phyloP scores from a whole-genome alignment of 2,888 invertebrate species.

The Drosophila paramelanica region DNA sequence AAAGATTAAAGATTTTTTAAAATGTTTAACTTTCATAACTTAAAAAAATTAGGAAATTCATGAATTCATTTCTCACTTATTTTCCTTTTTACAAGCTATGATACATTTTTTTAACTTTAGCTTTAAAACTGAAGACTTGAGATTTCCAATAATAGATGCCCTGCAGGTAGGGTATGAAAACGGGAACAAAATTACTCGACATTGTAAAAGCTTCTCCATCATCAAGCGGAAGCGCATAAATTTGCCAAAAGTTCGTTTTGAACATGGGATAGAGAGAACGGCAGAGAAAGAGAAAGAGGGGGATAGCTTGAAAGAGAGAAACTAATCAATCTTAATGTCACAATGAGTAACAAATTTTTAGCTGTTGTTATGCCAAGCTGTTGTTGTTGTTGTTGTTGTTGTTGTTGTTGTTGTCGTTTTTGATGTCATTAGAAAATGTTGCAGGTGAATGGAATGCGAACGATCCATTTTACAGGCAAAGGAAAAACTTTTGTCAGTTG shows the following conservation, averaged over 20 bases:
- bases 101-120: no score
- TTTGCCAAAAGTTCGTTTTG: constrained; percentile 58
- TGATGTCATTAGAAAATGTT: constrained; percentile 79
- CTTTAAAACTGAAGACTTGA: no score
- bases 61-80: no score
- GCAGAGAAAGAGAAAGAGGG: neutral
- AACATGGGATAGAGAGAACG: neutral
- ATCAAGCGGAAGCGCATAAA: constrained; percentile 65
- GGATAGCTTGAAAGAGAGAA: constrained; percentile 36
- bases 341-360: constrained; percentile 70
- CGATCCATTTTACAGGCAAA: constrained; percentile 63
- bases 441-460: constrained; percentile 74
- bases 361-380: constrained; percentile 48
- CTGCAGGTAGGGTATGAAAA: constrained; percentile 28
- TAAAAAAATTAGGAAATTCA: no score
- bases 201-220: constrained; percentile 60
- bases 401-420: constrained; percentile 40
- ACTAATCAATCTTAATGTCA: constrained; percentile 78
- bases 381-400: constrained; percentile 28
- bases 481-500: constrained; percentile 55
- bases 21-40: no score
- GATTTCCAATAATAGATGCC: neutral
- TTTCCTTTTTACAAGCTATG: no score
- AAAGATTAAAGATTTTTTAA: no score
- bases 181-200: constrained; percentile 46